Conservation (phyloP, 2,888 invertebrate genomes). For the Mythimna loreyi region DNA sequence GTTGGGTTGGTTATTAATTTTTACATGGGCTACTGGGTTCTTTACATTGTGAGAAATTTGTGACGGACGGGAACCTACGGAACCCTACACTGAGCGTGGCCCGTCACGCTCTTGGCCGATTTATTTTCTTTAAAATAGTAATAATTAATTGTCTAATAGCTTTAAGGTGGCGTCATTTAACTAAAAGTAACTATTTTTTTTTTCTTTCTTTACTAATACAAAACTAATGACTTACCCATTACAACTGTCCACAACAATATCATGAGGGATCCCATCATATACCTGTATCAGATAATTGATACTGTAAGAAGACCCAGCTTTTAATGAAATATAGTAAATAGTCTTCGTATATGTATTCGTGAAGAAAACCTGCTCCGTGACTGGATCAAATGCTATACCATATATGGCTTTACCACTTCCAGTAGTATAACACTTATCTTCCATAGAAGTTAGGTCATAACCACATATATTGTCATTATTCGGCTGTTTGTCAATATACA, state of each 20-base stretch:
- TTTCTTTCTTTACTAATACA: too few species aligned
- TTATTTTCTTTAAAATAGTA: too few species aligned
- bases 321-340: conserved; percentile 89
- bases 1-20: too few species aligned
- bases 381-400: conserved; percentile 94
- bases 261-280: conserved; percentile 57
- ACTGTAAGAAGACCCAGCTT: conserved; percentile 70
- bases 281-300: conserved; percentile 82
- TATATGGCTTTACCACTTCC: conserved; percentile 91
- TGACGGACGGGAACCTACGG: too few species aligned
- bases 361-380: conserved; percentile 94
- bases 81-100: too few species aligned
- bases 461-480: conserved; percentile 93
- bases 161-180: too few species aligned
- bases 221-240: conserved; percentile 68
- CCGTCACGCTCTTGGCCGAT: too few species aligned
- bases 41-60: too few species aligned
- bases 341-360: conserved; percentile 82
- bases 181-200: too few species aligned
- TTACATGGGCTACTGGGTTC: too few species aligned
- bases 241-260: conserved; percentile 23
- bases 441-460: conserved; percentile 78
- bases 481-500: conserved; percentile 92
- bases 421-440: conserved; percentile 83
- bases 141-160: too few species aligned